These are phyloP conservation scores for Macrotis lagotis DNA, from an alignment of 2,113 vertebrate genomes.

Conservation along the genomic window DNA sequence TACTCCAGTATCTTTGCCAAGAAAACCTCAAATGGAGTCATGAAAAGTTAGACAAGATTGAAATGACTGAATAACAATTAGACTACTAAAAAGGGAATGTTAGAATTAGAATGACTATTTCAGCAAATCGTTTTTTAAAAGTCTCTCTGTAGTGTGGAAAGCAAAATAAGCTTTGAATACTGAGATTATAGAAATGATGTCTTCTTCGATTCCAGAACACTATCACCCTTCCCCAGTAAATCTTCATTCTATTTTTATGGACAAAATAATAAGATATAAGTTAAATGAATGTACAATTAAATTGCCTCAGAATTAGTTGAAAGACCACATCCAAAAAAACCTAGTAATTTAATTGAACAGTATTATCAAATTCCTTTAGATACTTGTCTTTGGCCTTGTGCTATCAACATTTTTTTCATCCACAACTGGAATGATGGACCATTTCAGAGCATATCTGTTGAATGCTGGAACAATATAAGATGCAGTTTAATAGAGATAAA, in stretches of 20 bases:
- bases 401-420: background rate
- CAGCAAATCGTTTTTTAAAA: no score
- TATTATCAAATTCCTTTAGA: background rate
- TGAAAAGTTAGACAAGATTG: no score
- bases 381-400: background rate
- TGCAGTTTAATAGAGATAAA: background rate
- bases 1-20: no score
- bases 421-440: no score
- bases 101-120: no score
- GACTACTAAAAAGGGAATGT: no score
- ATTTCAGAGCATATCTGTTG: no score
- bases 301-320: background rate
- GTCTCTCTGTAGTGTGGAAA: no score
- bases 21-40: no score
- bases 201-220: background rate
- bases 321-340: background rate
- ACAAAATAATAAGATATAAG: background rate
- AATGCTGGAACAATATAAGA: no score
- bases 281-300: background rate
- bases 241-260: background rate
- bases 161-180: no score
- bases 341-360: background rate
- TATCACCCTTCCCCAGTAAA: background rate
- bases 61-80: no score
- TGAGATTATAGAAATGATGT: background rate